phyloP scores from a whole-genome alignment of 2,113 vertebrate genomes.

The Oncorhynchus clarkii region DNA sequence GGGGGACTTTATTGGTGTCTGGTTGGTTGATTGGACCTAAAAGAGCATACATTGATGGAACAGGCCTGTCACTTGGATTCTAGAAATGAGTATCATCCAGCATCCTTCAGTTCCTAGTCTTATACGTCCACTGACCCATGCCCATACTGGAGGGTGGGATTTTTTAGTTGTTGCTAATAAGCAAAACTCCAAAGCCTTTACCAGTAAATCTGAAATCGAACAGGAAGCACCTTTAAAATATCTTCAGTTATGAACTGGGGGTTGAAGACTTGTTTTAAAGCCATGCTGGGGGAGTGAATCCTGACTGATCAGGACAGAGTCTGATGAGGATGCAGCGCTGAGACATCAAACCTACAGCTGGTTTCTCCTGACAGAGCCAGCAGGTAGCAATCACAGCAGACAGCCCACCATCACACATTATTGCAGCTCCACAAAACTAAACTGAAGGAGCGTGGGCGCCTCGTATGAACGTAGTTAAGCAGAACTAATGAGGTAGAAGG shows the following conservation, averaged over 20 bases:
- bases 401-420: not conserved
- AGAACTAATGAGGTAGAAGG: not conserved
- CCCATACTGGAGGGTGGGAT: conserved; percentile 1
- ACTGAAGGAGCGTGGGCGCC: not conserved
- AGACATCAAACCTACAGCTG: conserved; percentile 33
- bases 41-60: conserved; percentile 30
- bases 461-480: not conserved
- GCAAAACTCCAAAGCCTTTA: too few species aligned
- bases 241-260: not conserved
- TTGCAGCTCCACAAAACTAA: not conserved
- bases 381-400: conserved; percentile 38
- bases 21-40: conserved; percentile 18
- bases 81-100: conserved; percentile 10
- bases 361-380: conserved; percentile 26
- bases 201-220: not conserved
- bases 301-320: conserved; percentile 31
- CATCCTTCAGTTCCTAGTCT: not conserved
- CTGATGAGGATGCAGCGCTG: conserved; percentile 27
- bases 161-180: too few species aligned
- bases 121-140: not conserved
- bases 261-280: not conserved
- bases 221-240: not conserved
- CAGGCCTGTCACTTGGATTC: conserved; percentile 32
- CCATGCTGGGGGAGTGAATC: not conserved
- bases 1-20: conserved; percentile 20